phyloP scores from a whole-genome alignment of 2,797 vertebrate genomes.

The Remorina albescens region DNA sequence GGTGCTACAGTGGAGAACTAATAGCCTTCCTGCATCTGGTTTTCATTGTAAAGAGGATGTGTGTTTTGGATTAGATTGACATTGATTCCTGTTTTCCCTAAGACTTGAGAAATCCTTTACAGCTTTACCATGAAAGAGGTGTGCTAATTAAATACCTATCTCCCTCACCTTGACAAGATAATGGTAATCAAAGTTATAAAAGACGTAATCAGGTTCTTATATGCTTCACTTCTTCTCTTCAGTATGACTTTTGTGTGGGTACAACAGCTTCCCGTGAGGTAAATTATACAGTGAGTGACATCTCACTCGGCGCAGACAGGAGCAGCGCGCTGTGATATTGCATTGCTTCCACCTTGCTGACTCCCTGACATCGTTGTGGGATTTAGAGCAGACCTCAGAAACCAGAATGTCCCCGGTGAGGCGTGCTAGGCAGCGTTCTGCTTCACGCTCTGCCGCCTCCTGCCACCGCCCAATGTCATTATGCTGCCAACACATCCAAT shows the following conservation, averaged over 20 bases:
- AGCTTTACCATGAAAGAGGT: slow-evolving; percentile 55
- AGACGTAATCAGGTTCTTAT: slow-evolving; percentile 68
- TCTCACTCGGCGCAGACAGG: slow-evolving; percentile 65
- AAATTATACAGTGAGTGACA: slow-evolving; percentile 78
- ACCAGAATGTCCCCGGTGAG: slow-evolving; percentile 54
- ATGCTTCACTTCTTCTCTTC: slow-evolving; percentile 53
- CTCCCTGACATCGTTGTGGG: slow-evolving; percentile 75
- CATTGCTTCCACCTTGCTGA: slow-evolving; percentile 80
- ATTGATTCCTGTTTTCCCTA: slow-evolving; percentile 79
- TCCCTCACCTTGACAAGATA: slow-evolving; percentile 63
- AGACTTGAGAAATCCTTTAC: slow-evolving; percentile 69
- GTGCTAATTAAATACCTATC: slow-evolving; percentile 63
- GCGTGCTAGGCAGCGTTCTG: slow-evolving; percentile 55
- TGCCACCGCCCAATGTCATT: slow-evolving; percentile 75
- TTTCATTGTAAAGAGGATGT: slow-evolving; percentile 82
- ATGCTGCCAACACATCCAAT: slow-evolving; percentile 79
- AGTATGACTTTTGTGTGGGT: slow-evolving; percentile 37
- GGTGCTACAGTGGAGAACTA: slow-evolving; percentile 76
- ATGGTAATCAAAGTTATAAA: slow-evolving; percentile 64
- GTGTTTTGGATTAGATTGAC: slow-evolving; percentile 83
- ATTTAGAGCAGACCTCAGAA: slow-evolving; percentile 63
- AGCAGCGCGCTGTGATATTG: slow-evolving; percentile 69
- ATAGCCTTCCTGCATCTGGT: slow-evolving; percentile 80
- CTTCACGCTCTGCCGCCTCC: slow-evolving; percentile 73
- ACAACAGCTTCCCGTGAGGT: slow-evolving; percentile 67